These are phyloP conservation scores for Chaenogobius annularis DNA, from an alignment of 2,113 vertebrate genomes.

Conservation along the genomic window DNA sequence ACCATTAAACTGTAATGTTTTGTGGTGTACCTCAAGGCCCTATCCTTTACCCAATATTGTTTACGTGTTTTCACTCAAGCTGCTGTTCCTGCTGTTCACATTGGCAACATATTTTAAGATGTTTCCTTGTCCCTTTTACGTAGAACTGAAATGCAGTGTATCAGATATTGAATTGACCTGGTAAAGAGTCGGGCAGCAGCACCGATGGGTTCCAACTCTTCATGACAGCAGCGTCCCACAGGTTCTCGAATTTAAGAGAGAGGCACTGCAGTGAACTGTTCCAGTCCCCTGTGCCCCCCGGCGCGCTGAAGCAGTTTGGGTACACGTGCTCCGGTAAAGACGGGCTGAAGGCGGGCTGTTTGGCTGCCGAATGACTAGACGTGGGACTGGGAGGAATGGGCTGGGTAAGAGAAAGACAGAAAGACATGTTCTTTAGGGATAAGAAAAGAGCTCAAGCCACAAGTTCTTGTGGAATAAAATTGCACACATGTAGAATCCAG, in stretches of 20 bases:
- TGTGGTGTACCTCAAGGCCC: background rate
- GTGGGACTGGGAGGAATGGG: slow-evolving; percentile 87
- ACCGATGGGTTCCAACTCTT: slow-evolving; percentile 94
- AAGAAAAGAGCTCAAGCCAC: too few relatives aligned
- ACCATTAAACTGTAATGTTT: too few relatives aligned
- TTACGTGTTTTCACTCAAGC: background rate
- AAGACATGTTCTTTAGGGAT: background rate
- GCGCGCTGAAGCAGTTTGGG: slow-evolving; percentile 89
- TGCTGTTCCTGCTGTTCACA: background rate
- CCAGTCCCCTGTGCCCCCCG: slow-evolving; percentile 85
- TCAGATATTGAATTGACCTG: slow-evolving; percentile 74
- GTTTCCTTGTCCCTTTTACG: background rate
- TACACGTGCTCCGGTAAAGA: slow-evolving; percentile 95
- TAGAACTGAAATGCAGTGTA: background rate
- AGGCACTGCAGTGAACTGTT: slow-evolving; percentile 85
- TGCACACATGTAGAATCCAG: too few relatives aligned
- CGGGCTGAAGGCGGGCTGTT: slow-evolving; percentile 91
- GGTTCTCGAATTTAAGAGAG: slow-evolving; percentile 92
- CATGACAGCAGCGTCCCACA: slow-evolving; percentile 96
- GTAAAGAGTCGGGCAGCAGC: slow-evolving; percentile 90
- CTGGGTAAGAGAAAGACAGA: slow-evolving; percentile 59
- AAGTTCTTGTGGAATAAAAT: too few relatives aligned
- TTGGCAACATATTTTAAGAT: background rate
- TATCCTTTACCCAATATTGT: background rate
- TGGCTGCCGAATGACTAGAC: slow-evolving; percentile 87